A percentile compares a stretch with the other conserved stretches of the same genome.
phyloP scores from a whole-genome alignment of 1,140 invertebrate species.

The Drosophila sproati region DNA sequence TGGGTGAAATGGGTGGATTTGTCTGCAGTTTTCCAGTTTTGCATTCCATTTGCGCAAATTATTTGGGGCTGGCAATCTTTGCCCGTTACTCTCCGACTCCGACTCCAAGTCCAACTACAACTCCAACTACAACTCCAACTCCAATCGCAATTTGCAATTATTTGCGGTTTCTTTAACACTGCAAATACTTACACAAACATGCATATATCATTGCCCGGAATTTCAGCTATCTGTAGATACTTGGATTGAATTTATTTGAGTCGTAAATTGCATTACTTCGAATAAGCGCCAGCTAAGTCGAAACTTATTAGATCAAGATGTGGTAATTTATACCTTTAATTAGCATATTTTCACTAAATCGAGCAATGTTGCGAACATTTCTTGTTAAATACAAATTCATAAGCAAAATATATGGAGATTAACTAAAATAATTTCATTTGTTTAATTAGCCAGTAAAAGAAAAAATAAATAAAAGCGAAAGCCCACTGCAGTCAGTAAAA shows the following conservation, averaged over 20 bases:
- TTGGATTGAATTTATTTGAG: constrained; percentile 34
- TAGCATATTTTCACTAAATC: background rate
- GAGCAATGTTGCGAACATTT: no score
- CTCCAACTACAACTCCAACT: constrained; percentile 8
- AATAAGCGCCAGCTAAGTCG: constrained; percentile 9
- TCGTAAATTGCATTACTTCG: constrained; percentile 13
- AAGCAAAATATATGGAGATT: background rate
- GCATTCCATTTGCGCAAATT: constrained; percentile 69
- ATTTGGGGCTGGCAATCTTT: constrained; percentile 62
- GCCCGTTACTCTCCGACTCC: constrained; percentile 38
- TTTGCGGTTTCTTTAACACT: constrained; percentile 52
- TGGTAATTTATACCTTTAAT: background rate
- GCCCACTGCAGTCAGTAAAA: no score
- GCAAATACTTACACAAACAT: constrained; percentile 5
- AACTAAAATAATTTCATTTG: background rate
- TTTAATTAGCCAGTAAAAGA: no score
- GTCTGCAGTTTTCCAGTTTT: constrained; percentile 49
- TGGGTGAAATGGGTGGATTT: constrained; percentile 38
- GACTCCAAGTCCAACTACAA: no score
- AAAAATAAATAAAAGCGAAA: no score
- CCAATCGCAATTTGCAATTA: constrained; percentile 53
- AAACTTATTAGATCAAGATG: constrained; percentile 4
- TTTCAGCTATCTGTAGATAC: constrained; percentile 13
- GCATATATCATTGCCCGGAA: constrained; percentile 8
- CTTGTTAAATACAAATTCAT: no score